Evolutionary conservation across 2,797 vertebrate species (phyloP), one percentile per base, ranked within the genome.

Genomic region (Enteromius fasciolatus): DNA sequence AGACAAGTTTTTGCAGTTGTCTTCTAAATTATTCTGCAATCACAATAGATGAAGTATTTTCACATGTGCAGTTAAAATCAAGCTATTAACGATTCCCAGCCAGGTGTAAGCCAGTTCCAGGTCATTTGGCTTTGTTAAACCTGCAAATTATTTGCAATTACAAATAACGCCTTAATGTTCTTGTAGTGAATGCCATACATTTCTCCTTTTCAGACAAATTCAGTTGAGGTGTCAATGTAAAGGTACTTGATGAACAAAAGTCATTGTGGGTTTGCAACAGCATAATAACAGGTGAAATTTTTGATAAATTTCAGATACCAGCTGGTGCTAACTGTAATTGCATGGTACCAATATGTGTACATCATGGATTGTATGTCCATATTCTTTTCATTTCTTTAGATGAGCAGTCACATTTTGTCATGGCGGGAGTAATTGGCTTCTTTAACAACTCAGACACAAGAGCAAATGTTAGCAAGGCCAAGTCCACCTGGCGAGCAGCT

Each of bases 401-500:
- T n/a, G 7, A 52, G 64, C n/a, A 41, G 33, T 17, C 50, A 41
- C 8, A 25, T 44, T 76, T 76, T 70, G 23, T 50, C 52, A 64
- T 44, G 72, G 10, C 33, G 41, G 41, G 77, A 80, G 39, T 85
- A 80, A 77, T 57, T 54, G 67, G 15, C 31, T 48, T 66, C 15
- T 81, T 66, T 52, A 25, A 33, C 69, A 74, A 80, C 46, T 66
- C 2, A 10, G 61, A 72, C 59, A 78, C 74, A 81, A 59, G 63
- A 81, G 31, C 23, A 75, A 66, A 79, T 68, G 72, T 80, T 80
- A 81, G 72, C 80, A 67, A 78, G 82, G 75, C 33, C 68, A 82
- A 57, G 80, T 85, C 76, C 61, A 70, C 72, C 77, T 76, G 76
- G 59, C 2, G 39, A 67, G 33, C 17, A 72, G 23, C 61, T 79